Base-by-base conservation (phyloP, 1,140 invertebrate species). In the Littorina saxatilis region DNA sequence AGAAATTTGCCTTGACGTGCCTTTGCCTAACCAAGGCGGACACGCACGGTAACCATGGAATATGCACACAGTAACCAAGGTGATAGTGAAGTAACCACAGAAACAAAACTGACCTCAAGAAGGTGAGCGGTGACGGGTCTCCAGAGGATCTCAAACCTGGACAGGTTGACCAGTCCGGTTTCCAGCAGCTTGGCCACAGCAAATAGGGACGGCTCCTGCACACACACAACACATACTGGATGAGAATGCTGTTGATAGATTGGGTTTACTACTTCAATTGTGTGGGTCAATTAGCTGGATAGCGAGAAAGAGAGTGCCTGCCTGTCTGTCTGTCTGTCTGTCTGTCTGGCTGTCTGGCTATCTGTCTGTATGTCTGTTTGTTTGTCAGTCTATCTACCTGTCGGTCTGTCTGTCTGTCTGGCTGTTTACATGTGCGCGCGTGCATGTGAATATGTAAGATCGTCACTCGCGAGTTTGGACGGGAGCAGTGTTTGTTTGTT, bases 151-250 rank as follows among this genome's bases (percentile, higher is more conserved):
- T 99, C 97, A 39, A 99, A 96, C 63, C 98, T 93, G 58, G 96
- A 94, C 92, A 99, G 94, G 93, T 99, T 99, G 0, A 98, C 97
- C 37, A 99, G 91, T 13, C 98, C 98, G 11, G 98, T 99, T 94
- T 99, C 98, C 20, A 99, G 93, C 20, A 99, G 93, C 93, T 99
- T 99, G 2, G 98, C 98, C 11, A 99, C 97, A 52, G 98, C 98
- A 94, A 99, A 99, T 70, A 99, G 92, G 0, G 98, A 99, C 35
- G 98, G 98, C 92, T 99, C 98, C 95, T 97, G 83, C 2, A 90
- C 89, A 47, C 43, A 47, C 7, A 47, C 43, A 47, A n/a, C n/a
- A n/a, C n/a, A n/a, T n/a, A n/a, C n/a, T n/a, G n/a, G n/a, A n/a
- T n/a, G n/a, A n/a, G n/a, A n/a, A n/a, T n/a, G n/a, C n/a, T n/a